Base-by-base conservation (phyloP, 2,888 invertebrate genomes). In the Nomada fabriciana region DNA sequence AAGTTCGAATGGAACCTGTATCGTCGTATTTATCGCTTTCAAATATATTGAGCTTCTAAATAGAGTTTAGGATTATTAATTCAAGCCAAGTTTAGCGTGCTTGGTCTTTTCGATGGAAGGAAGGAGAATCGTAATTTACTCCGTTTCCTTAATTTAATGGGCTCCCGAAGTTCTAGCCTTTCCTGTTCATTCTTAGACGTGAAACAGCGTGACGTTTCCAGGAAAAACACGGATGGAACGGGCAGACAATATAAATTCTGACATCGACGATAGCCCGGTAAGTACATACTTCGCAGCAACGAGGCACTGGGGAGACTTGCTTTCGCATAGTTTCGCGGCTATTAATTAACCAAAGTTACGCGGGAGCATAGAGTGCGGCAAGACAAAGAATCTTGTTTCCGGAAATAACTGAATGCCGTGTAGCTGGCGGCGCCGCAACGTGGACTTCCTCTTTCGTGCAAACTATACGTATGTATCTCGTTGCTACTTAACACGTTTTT, bases 301-400 rank as follows among this genome's bases (percentile, higher is more conserved):
- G 7, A 10, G 13, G 20, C 23, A 18, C 29, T 9, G 11, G 36
- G 52, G 59, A 65, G 43, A 25, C 60, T 36, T 29, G 69, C 50
- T 68, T 72, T 25, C 57, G 84, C 84, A 84, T 86, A 88, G 77
- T 85, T 82, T 80, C 72, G 83, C 74, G 79, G 77, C 79, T 79
- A 88, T 89, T 88, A 89, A 88, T 90, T 89, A 88, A 88, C 77
- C 74, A 15, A 71, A 86, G 78, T 80, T 83, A 84, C 71, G 82
- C 80, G 74, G 68, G 65, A 59, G 61, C 23, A 52, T 36, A 70
- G 83, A 82, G 78, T 67, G 78, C 72, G 64, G 53, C 57, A 29
- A 43, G 77, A 83, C 83, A 86, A 88, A 85, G 88, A 75, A 76
- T 77, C 75, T 71, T 73, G 80, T 88, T 88, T 83, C 78, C 86